A percentile compares a stretch with the other conserved stretches of the same genome.
Evolutionary conservation across 2,797 vertebrate species (phyloP).

Genomic region (Micrastur ruficollis): DNA sequence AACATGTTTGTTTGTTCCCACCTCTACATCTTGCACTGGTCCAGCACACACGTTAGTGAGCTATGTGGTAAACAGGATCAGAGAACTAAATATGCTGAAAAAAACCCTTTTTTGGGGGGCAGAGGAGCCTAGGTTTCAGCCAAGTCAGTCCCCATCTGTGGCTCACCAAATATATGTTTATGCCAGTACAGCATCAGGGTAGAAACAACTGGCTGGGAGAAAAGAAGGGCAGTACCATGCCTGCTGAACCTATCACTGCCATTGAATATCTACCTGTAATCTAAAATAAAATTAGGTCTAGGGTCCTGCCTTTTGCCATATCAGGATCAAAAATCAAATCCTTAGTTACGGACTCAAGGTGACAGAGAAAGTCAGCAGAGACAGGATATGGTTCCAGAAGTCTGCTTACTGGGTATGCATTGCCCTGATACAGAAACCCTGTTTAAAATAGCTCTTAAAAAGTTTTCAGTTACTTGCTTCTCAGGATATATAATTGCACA

Average conservation of each 20-base stretch:
- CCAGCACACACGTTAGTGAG: background rate
- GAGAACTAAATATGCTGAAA: background rate
- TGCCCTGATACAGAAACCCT: background rate
- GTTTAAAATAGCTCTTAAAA: conserved; percentile 1
- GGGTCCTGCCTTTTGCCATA: background rate
- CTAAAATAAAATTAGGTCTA: background rate
- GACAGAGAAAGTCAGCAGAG: background rate
- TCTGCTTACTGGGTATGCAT: background rate
- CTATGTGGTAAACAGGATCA: background rate
- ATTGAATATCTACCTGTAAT: background rate
- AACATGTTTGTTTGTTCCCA: background rate
- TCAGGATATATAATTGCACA: conserved; percentile 64
- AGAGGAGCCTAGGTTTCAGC: background rate
- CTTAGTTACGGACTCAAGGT: background rate
- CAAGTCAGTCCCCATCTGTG: background rate
- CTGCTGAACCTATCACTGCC: background rate
- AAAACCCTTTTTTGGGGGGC: background rate
- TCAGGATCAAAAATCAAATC: background rate
- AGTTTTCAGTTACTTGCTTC: conserved; percentile 58
- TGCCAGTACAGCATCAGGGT: background rate
- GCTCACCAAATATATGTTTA: background rate
- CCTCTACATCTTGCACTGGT: background rate
- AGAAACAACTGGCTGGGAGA: background rate
- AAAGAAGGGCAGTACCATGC: background rate
- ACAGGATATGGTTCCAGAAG: background rate